Percentiles rank a stretch among this genome's conserved stretches.
These are phyloP conservation scores for Gerris lacustris DNA, from an alignment of 2,888 invertebrate genomes.

Conservation along the genomic window DNA sequence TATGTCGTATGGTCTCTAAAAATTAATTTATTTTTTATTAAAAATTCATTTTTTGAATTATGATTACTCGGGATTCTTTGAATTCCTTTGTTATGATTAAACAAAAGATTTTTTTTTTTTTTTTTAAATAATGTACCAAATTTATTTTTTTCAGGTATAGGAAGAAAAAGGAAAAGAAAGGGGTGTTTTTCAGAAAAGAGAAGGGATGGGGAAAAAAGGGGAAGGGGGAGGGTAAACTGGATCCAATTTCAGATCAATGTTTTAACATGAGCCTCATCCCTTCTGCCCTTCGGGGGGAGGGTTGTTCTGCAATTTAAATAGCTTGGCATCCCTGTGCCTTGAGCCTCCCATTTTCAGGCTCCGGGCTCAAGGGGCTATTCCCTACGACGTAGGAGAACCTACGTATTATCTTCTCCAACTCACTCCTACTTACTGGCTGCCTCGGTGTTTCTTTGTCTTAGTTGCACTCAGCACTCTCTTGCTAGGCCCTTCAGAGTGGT, in stretches of 20 bases:
- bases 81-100: too few species aligned
- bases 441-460: constrained; percentile 3
- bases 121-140: too few species aligned
- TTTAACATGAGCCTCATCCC: constrained; percentile 32
- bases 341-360: neutral
- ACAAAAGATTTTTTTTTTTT: too few species aligned
- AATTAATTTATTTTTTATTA: too few species aligned
- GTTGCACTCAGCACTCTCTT: too few species aligned
- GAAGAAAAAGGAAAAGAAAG: too few species aligned
- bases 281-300: constrained; percentile 20
- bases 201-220: constrained; percentile 14
- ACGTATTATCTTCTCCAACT: neutral
- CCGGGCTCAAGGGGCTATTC: neutral
- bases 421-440: neutral
- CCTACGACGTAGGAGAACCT: constrained; percentile 9
- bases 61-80: too few species aligned
- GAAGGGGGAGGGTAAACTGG: constrained; percentile 27
- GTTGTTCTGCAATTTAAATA: constrained; percentile 31
- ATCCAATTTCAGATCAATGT: constrained; percentile 34
- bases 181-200: constrained; percentile 11
- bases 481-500: too few species aligned
- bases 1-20: too few species aligned
- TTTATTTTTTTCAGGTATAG: too few species aligned
- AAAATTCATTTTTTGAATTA: too few species aligned
- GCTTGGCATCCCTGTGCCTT: constrained; percentile 18